phyloP scores from a whole-genome alignment of 1,140 invertebrate genomes.

The Drosophila simulans region DNA sequence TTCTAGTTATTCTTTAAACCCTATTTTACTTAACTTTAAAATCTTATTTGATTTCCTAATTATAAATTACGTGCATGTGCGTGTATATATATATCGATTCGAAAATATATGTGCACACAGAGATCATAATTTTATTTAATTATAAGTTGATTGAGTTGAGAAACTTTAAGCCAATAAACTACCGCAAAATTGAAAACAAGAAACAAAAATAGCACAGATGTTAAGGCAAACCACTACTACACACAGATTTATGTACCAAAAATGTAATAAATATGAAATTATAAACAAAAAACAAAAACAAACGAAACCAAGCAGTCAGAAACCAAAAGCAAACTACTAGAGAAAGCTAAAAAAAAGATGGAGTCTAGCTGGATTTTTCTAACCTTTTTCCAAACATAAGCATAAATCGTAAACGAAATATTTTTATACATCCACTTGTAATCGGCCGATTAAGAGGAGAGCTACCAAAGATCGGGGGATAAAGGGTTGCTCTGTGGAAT shows the following conservation, averaged over 20 bases:
- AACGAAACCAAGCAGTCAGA: constrained; percentile 32
- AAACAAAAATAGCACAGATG: constrained; percentile 54
- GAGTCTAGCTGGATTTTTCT: constrained; percentile 39
- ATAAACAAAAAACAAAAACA: constrained; percentile 49
- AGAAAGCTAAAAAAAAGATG: constrained; percentile 9
- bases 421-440: constrained; percentile 64
- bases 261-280: constrained; percentile 83
- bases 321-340: constrained; percentile 31
- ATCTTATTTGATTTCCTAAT: constrained; percentile 49
- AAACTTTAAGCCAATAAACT: constrained; percentile 55
- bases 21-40: constrained; percentile 44
- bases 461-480: constrained; percentile 5
- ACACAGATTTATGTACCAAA: constrained; percentile 84
- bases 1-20: constrained; percentile 59
- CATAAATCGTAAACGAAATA: constrained; percentile 44
- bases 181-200: constrained; percentile 41
- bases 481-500: constrained; percentile 34
- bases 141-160: constrained; percentile 64
- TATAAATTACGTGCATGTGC: constrained; percentile 63
- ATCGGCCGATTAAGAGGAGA: constrained; percentile 16
- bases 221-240: constrained; percentile 63
- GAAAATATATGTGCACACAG: constrained; percentile 32
- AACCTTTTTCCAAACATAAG: constrained; percentile 41
- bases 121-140: constrained; percentile 76
- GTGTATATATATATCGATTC: constrained; percentile 38